Evolutionary conservation across 2,888 invertebrate genomes (phyloP).

Genomic region (Taphrorychus bicolor): DNA sequence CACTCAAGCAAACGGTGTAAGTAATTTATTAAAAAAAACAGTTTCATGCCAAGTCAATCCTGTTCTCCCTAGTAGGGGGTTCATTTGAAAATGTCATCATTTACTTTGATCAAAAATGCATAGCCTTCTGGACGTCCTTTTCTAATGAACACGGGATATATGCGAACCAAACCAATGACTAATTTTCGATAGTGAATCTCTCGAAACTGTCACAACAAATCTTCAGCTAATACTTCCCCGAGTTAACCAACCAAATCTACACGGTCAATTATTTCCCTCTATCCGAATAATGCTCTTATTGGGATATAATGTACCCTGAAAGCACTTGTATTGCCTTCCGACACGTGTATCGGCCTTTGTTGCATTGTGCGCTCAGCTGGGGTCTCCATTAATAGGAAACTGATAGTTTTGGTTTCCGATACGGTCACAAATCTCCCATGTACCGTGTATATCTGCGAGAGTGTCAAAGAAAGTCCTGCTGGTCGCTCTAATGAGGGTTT

Average conservation of each 20-base stretch:
- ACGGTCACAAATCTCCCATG: no score
- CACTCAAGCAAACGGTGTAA: no score
- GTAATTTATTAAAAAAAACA: no score
- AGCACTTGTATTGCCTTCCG: conserved; percentile 34
- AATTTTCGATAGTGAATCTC: no score
- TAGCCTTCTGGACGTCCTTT: no score
- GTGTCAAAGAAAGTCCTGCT: background rate
- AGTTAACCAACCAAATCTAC: conserved; percentile 35
- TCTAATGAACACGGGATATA: no score
- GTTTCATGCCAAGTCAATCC: no score
- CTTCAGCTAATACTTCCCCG: conserved; percentile 34
- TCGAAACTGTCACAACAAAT: conserved; percentile 35
- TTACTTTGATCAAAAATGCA: no score
- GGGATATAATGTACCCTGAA: conserved; percentile 37
- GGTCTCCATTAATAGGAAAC: conserved; percentile 21
- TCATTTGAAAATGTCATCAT: no score
- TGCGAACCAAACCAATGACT: no score
- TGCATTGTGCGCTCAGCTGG: conserved; percentile 15
- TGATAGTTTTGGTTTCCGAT: background rate
- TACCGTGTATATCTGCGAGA: no score
- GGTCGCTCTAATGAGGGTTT: background rate
- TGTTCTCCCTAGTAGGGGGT: no score
- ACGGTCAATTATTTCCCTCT: conserved; percentile 35
- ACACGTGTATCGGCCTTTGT: conserved; percentile 37
- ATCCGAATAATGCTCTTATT: conserved; percentile 37